Conservation (phyloP, 2,113 vertebrate genomes). For the Syngnathus scovelli region DNA sequence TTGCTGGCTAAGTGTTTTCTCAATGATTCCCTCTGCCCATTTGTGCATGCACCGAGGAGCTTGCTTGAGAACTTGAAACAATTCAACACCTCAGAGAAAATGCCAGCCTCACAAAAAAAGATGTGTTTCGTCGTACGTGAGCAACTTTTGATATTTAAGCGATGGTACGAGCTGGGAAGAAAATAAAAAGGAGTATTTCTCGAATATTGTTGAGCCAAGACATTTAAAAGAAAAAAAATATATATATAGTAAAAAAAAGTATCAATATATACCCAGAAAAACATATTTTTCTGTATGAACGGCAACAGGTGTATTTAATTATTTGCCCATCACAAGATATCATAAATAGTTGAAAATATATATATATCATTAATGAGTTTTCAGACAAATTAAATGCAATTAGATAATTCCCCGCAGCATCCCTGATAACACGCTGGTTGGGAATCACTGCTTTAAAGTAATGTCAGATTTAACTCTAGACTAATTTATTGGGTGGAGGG, state of each 20-base stretch:
- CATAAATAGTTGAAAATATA: no score
- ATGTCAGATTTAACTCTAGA: conserved; percentile 30
- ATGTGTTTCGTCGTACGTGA: conserved; percentile 19
- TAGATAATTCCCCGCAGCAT: neutral
- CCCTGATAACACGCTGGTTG: neutral
- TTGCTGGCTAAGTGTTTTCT: conserved; percentile 50
- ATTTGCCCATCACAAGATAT: neutral
- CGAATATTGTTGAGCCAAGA: no score
- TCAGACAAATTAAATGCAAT: neutral
- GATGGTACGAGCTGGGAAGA: neutral
- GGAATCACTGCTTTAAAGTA: neutral
- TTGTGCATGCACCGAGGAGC: conserved; percentile 35
- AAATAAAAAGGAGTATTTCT: neutral
- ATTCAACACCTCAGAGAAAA: conserved; percentile 44
- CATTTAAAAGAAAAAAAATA: no score
- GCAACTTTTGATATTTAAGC: neutral
- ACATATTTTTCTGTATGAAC: neutral
- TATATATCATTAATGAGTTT: neutral
- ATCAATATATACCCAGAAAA: no score
- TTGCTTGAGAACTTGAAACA: conserved; percentile 45
- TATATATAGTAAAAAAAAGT: no score
- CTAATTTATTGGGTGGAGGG: conserved; percentile 51
- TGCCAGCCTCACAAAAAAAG: conserved; percentile 27
- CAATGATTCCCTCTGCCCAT: conserved; percentile 30
- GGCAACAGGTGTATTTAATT: neutral